Base-by-base conservation (phyloP, 2,797 vertebrate species). In the Sciurus vulgaris region DNA sequence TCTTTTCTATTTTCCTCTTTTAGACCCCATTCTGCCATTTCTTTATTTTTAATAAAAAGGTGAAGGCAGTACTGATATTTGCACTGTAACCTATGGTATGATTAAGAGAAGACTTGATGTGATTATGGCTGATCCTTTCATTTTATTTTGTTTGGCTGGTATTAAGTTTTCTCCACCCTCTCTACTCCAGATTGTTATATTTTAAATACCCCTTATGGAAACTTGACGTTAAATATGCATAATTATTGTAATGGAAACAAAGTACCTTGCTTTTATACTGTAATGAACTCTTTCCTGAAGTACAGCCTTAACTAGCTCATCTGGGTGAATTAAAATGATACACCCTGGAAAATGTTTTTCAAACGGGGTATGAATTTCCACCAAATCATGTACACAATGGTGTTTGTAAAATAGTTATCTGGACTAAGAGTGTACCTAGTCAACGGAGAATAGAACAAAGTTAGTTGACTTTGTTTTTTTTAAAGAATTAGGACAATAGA, bases 221-320 rank as follows among this genome's bases (percentile, higher is more conserved):
- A 85, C 12, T 89, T 92, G 69, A 69, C 30, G 84, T 49, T 86
- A 96, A 91, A 94, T 63, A 54, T 70, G 28, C 47, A 49, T 77
- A 44, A 44, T 65, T 79, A 76, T 93, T 84, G 77, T 83, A 61
- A 89, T 70, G 47, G 17, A 96, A 94, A 82, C 65, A 93, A 93
- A 79, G 3, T 26, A 49, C 4, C 35, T 78, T 41, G 7, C 3
- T 86, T 94, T 89, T 90, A 63, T 2, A 77, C 11, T 79, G 22
- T 41, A 73, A 38, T 89, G 84, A 65, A 51, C 22, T 38, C 12
- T 38, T 28, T 94, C 9, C 20, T 92, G 14, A 22, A 49, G 13
- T 88, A 18, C 12, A 51, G 7, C 26, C 56, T 94, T 83, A 83
- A 72, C 12, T 72, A 2, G 38, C 47, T 91, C 15, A 86, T 85